A percentile compares a stretch with the other conserved stretches of the same genome.
Evolutionary conservation across 2,888 invertebrate species (phyloP).

Genomic region (Spilarctia lutea): DNA sequence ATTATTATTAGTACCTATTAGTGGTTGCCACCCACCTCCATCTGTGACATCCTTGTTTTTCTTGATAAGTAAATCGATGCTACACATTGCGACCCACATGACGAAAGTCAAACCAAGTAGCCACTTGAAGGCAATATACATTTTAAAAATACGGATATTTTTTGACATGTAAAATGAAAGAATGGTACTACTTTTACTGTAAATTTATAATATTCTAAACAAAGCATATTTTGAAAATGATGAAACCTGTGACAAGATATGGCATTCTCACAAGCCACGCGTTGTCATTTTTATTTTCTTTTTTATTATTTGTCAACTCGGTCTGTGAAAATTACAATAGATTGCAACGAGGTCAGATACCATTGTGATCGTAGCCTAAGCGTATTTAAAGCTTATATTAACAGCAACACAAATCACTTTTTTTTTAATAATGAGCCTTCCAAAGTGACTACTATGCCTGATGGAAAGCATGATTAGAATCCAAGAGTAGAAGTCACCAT

Average conservation of each 20-base stretch:
- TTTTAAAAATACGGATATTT: conserved; percentile 45
- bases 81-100: conserved; percentile 76
- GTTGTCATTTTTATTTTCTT: background rate
- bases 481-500: too few relatives aligned
- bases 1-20: background rate
- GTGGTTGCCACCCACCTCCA: conserved; percentile 40
- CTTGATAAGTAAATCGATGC: conserved; percentile 57
- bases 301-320: background rate
- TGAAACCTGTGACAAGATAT: conserved; percentile 50
- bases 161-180: conserved; percentile 36
- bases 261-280: conserved; percentile 40
- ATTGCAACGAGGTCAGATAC: background rate
- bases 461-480: too few relatives aligned
- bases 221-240: conserved; percentile 59
- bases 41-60: conserved; percentile 37
- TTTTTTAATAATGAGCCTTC: too few relatives aligned
- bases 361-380: background rate
- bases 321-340: conserved; percentile 1
- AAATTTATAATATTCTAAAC: conserved; percentile 61
- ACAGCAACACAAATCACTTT: background rate
- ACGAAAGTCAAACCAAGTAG: conserved; percentile 64
- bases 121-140: conserved; percentile 83
- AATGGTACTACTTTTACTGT: conserved; percentile 39
- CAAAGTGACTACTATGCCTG: too few relatives aligned
- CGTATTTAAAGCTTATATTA: too few relatives aligned